A percentile compares a stretch with the other conserved stretches of the same genome.
Conservation (phyloP, 1,140 invertebrate genomes). For the Matsumurasca onukii region DNA sequence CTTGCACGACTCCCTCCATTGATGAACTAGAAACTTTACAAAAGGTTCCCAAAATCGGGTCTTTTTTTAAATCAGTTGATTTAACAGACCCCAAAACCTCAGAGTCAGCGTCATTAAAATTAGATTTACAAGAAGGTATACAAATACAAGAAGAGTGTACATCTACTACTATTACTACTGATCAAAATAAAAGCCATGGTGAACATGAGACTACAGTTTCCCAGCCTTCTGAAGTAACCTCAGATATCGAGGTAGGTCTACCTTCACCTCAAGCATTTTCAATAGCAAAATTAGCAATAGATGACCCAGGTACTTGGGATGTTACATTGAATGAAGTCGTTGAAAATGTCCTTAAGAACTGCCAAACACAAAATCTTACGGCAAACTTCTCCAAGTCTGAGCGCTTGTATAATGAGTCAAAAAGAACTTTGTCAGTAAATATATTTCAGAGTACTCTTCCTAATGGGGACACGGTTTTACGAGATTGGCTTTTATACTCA, state of each 20-base stretch:
- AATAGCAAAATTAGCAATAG: not conserved
- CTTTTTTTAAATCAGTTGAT: not conserved
- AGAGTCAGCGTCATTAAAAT: too few species aligned
- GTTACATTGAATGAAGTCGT: not conserved
- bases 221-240: too few species aligned
- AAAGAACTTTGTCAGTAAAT: not conserved
- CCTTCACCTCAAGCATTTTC: too few species aligned
- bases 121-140: too few species aligned
- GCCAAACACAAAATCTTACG: not conserved
- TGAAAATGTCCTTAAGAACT: not conserved
- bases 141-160: too few species aligned
- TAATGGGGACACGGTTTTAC: not conserved
- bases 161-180: too few species aligned
- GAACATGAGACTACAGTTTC: too few species aligned
- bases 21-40: not conserved
- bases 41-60: not conserved
- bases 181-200: too few species aligned
- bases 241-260: too few species aligned
- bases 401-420: not conserved
- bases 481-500: conserved; percentile 14
- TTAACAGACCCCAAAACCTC: not conserved
- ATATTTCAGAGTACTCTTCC: not conserved
- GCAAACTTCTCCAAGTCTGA: conserved; percentile 8
- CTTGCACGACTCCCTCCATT: too few species aligned
- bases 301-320: conserved; percentile 8